phyloP scores from a whole-genome alignment of 2,797 vertebrate species.

The Poecile montanus region DNA sequence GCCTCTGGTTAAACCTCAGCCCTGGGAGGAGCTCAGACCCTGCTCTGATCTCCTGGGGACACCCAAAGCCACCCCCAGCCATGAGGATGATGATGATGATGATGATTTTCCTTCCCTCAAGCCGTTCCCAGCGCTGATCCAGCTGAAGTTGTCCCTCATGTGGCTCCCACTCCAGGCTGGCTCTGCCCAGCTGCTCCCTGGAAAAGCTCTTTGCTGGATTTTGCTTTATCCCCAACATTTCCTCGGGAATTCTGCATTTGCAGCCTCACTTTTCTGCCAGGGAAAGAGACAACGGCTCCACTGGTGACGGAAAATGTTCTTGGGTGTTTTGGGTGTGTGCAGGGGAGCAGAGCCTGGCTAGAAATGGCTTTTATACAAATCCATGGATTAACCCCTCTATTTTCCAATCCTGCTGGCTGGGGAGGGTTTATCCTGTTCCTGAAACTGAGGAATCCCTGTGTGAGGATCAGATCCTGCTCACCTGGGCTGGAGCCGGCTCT shows the following conservation, averaged over 20 bases:
- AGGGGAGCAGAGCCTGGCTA: not conserved
- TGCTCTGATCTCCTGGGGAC: not conserved
- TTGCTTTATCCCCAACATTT: fast-evolving
- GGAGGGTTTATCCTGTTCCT: fast-evolving
- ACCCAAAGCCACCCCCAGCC: fast-evolving
- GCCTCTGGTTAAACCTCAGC: too few relatives aligned
- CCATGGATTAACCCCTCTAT: fast-evolving
- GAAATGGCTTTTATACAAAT: fast-evolving
- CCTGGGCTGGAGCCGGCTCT: slow-evolving; percentile 66
- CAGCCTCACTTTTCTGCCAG: fast-evolving
- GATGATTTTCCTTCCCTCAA: too few relatives aligned
- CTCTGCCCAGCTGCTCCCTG: not conserved
- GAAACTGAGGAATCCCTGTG: too few relatives aligned
- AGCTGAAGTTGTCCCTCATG: fast-evolving
- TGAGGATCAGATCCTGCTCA: slow-evolving; percentile 42
- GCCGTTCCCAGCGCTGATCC: not conserved
- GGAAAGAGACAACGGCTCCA: fast-evolving
- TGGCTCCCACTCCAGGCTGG: fast-evolving
- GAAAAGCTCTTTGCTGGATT: fast-evolving
- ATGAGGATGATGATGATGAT: too few relatives aligned
- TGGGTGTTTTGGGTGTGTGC: fast-evolving
- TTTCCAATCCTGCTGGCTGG: fast-evolving
- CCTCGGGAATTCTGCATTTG: fast-evolving
- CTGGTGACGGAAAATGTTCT: fast-evolving
- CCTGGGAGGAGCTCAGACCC: fast-evolving